Base-by-base conservation (phyloP, 2,888 invertebrate species). In the Patella depressa region DNA sequence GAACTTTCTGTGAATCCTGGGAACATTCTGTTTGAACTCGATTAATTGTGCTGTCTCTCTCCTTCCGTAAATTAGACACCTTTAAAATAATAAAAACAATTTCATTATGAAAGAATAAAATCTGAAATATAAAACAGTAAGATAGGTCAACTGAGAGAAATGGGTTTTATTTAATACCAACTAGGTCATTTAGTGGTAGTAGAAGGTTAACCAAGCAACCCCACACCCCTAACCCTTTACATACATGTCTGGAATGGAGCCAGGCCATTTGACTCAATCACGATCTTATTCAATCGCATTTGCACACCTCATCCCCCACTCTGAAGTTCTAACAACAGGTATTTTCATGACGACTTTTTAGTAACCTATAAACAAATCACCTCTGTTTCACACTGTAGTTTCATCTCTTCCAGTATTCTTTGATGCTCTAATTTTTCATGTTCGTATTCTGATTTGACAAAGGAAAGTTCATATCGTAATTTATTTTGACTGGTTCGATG, bases 391-490 rank as follows among this genome's bases (percentile, higher is more conserved):
- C 90, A 88, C 75, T 89, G 87, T 72, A 91, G 82, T 77, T 86
- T 89, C 77, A 90, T 72, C 79, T 91, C 91, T 15, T 89, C 88
- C 17, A 90, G 17, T 15, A 89, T 84, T 45, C 88, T 83, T 74
- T 83, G 83, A 79, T 89, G 86, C 76, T 90, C 88, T 17, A 83
- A 77, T 54, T 85, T 84, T 69, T 89, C 88, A 79, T 91, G 90
- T 57, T 91, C 91, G 80, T 89, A 91, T 84, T 91, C 91, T 0
- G 90, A 87, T 83, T 91, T 90, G 34, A 91, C 80, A 80, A 91
- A 91, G 72, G 88, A 86, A 53, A 89, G 83, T 81, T 91, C 91
- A 77, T 90, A 90, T 65, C 89, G 89, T 11, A 90, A 82, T 77
- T 89, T 90, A 81, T 88, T 91, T 77, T 86, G 85, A 34, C 86